Conservation (phyloP, 2,888 invertebrate genomes). For the Erynnis tages region DNA sequence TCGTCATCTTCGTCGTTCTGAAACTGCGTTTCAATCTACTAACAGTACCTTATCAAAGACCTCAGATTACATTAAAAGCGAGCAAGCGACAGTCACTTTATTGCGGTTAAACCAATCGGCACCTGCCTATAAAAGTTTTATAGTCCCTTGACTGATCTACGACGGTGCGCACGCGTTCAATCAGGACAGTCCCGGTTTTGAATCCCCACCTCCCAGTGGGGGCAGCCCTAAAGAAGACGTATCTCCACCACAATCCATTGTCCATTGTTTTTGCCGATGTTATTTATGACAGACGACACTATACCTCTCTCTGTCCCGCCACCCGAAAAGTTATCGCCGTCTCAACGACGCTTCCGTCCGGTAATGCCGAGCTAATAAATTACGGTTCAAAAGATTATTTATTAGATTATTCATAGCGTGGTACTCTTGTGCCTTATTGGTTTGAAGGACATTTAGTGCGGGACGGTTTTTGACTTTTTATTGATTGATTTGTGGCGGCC, state of each 20-base stretch:
- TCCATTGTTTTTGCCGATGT: constrained; percentile 80
- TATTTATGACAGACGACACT: constrained; percentile 77
- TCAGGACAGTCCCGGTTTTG: constrained; percentile 37
- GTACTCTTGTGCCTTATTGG: constrained; percentile 72
- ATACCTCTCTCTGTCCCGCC: constrained; percentile 52
- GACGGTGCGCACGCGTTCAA: constrained; percentile 50
- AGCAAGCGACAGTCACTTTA: too few species aligned
- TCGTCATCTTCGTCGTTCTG: too few species aligned
- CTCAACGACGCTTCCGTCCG: constrained; percentile 70
- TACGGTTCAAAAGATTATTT: constrained; percentile 77
- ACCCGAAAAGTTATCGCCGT: constrained; percentile 34
- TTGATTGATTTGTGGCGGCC: constrained; percentile 69
- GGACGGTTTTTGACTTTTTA: constrained; percentile 44
- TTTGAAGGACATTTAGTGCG: constrained; percentile 64
- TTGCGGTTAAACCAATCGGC: too few species aligned
- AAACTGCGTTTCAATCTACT: too few species aligned
- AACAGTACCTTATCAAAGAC: too few species aligned
- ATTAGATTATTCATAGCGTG: constrained; percentile 78
- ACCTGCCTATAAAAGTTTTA: too few species aligned
- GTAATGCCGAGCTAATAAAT: constrained; percentile 76
- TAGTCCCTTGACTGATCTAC: not conserved
- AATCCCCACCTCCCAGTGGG: constrained; percentile 39
- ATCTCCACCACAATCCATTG: constrained; percentile 78
- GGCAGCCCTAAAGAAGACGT: constrained; percentile 76
- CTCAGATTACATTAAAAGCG: too few species aligned